Evolutionary conservation across 1,140 invertebrate species (phyloP).

Genomic region (Plectus sambesii): DNA sequence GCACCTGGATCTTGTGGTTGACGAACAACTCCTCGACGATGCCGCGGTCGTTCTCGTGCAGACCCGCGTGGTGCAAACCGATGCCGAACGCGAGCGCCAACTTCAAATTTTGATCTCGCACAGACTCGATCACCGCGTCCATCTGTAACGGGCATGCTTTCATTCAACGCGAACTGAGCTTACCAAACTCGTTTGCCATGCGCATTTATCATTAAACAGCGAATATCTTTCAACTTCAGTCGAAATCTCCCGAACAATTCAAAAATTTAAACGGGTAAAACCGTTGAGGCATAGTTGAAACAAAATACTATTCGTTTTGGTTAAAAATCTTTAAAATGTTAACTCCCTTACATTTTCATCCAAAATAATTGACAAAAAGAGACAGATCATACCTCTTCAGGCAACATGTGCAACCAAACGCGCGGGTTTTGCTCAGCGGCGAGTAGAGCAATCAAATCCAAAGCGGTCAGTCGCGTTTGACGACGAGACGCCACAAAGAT

Average conservation of each 20-base stretch:
- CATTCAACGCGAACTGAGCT: too few relatives aligned
- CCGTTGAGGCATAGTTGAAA: slow-evolving; percentile 12
- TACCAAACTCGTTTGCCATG: slow-evolving; percentile 53
- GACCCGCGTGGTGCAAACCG: slow-evolving; percentile 90
- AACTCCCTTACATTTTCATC: too few relatives aligned
- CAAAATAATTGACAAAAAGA: too few relatives aligned
- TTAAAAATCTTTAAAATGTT: neutral
- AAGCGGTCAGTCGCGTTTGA: slow-evolving; percentile 87
- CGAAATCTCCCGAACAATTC: too few relatives aligned
- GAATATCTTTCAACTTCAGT: too few relatives aligned
- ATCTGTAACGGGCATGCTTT: slow-evolving; percentile 48
- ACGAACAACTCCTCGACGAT: slow-evolving; percentile 88
- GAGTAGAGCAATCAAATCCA: slow-evolving; percentile 86
- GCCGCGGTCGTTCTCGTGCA: slow-evolving; percentile 78
- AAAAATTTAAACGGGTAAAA: too few relatives aligned
- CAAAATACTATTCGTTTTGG: neutral
- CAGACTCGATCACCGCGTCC: slow-evolving; percentile 48
- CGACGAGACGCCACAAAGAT: slow-evolving; percentile 95
- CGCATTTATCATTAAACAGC: slow-evolving; percentile 40
- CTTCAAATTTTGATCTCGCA: slow-evolving; percentile 81
- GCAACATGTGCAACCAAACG: slow-evolving; percentile 81
- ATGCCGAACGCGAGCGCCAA: slow-evolving; percentile 90
- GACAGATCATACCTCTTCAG: slow-evolving; percentile 68
- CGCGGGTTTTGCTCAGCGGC: slow-evolving; percentile 81
- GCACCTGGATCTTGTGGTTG: slow-evolving; percentile 85